Evolutionary conservation across 2,888 invertebrate species (phyloP), one percentile per base, ranked within the genome.

Genomic region (Myopa tessellatipennis): DNA sequence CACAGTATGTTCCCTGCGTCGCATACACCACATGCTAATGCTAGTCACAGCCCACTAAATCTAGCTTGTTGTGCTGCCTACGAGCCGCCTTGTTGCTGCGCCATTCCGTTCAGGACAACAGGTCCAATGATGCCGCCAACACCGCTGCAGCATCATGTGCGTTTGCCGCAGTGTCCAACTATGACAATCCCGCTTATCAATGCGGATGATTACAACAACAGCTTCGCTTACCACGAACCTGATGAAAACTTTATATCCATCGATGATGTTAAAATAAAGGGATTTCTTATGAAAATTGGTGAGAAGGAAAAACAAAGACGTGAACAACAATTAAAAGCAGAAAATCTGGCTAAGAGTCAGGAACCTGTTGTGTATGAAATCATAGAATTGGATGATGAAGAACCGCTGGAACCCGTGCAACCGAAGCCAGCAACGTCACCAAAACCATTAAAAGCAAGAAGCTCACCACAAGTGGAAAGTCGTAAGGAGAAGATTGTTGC

Each of bases 201-300:
- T 10, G n/a, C 61, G n/a, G 65, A 76, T 12, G 77, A 77, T 12
- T 60, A 26, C 7, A 74, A 74, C 71, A 74, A 58, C 26, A 60
- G 65, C 72, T 87, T 85, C 61, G 85, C 84, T 63, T 88, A 88
- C 69, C 84, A 86, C 3, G 87, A 87, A 74, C 85, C 87, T 1
- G 86, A 86, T 45, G 89, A 89, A 81, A 88, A 88, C 80, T 89
- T 88, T 78, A 87, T 89, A 3, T 89, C 88, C 7, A 88, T 89
- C 18, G 88, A 89, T 78, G 88, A 89, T 82, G 85, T 83, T 16
- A 89, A 89, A 79, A 86, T 88, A 16, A 86, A 87, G 50, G 83
- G 85, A 8, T 82, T 87, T 75, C 82, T 89, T 1, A 79, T 86
- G 74, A 84, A 85, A 71, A 84, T 89, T 71, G 86, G 86, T 0